Evolutionary conservation across 2,797 vertebrate genomes (phyloP).

Genomic region (Manis javanica): DNA sequence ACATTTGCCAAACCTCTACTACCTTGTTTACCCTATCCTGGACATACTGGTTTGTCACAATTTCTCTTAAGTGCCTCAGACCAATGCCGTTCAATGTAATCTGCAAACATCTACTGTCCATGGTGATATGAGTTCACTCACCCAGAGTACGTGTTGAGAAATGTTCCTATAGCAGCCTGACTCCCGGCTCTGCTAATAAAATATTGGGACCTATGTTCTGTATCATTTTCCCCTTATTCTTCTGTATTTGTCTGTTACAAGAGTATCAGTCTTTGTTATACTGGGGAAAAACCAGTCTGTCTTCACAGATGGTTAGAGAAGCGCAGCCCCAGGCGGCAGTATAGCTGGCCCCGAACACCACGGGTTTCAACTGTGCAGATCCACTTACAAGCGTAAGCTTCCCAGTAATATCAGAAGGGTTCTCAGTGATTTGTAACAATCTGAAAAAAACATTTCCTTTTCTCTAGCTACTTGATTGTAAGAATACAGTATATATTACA

Average conservation of each 20-base stretch:
- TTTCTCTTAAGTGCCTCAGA: background rate
- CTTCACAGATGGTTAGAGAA: background rate
- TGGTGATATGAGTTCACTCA: background rate
- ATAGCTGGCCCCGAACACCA: too few relatives aligned
- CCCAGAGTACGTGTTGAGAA: background rate
- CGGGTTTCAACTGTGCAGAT: too few relatives aligned
- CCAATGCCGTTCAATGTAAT: background rate
- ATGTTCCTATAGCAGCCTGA: background rate
- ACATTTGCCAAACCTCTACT: background rate
- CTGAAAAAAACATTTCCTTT: too few relatives aligned
- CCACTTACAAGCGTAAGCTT: too few relatives aligned
- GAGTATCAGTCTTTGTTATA: background rate
- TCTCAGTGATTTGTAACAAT: too few relatives aligned
- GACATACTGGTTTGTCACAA: background rate
- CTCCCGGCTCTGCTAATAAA: background rate
- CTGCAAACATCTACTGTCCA: background rate
- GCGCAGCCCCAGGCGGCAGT: background rate
- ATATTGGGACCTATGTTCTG: background rate
- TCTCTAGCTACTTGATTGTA: too few relatives aligned
- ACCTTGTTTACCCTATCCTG: background rate
- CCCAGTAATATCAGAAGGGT: too few relatives aligned
- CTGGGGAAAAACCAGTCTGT: background rate
- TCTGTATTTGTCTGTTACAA: background rate
- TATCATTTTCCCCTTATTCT: background rate
- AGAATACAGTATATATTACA: too few relatives aligned